Conservation (phyloP, 2,888 invertebrate genomes). For the Ochropleura leucogaster region DNA sequence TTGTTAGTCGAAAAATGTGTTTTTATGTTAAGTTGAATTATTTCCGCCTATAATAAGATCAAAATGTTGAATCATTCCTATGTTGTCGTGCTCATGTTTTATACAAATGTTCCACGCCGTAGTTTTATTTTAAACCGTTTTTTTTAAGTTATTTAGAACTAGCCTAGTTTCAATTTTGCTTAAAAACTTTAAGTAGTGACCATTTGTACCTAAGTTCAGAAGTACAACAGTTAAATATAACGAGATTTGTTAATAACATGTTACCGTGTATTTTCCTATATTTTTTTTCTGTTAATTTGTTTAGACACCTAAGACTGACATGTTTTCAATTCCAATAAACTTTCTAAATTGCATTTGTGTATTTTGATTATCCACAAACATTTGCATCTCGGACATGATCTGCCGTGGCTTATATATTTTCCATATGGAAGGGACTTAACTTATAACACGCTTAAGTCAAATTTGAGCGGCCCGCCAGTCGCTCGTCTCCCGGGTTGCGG, state of each 20-base stretch:
- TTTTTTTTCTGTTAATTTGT: conserved; percentile 40
- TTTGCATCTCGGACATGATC: not conserved
- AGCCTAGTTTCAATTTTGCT: conserved; percentile 35
- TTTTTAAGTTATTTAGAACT: conserved; percentile 42
- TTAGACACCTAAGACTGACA: conserved; percentile 59
- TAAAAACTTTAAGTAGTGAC: not conserved
- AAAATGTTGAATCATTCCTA: conserved; percentile 63
- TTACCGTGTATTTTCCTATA: conserved; percentile 26
- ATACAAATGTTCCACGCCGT: conserved; percentile 14
- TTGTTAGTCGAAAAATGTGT: conserved; percentile 26
- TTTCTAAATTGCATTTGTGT: conserved; percentile 35
- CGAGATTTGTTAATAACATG: conserved; percentile 15
- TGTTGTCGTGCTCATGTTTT: conserved; percentile 40
- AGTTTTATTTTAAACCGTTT: conserved; percentile 28
- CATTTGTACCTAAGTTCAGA: conserved; percentile 36
- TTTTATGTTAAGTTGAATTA: conserved; percentile 48
- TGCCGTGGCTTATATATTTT: too few relatives aligned
- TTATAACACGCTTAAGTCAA: too few relatives aligned
- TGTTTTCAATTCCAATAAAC: conserved; percentile 62
- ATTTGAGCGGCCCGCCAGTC: too few relatives aligned
- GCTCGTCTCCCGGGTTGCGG: too few relatives aligned
- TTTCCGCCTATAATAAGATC: conserved; percentile 63
- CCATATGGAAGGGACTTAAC: too few relatives aligned
- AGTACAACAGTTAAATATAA: conserved; percentile 34
- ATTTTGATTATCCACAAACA: conserved; percentile 37